Evolutionary conservation across 2,888 invertebrate species (phyloP), one percentile per base, ranked within the genome.

Genomic region (Drosophila meridiana): DNA sequence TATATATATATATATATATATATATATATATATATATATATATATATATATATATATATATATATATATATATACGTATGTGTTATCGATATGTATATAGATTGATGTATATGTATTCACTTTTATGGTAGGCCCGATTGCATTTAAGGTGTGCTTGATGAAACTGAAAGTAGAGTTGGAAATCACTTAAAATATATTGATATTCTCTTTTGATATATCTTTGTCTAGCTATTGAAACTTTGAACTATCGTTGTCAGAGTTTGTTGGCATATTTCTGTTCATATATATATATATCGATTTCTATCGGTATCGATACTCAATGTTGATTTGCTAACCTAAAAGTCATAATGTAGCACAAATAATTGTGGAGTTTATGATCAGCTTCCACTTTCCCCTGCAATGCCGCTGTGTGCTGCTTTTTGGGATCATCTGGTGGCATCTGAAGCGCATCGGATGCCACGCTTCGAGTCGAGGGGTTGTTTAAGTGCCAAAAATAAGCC

Each of bases 391-490:
- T 45, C 47, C 38, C 11, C 26, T 9, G 26, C 14, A 14, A 34
- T 43, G 4, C 6, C 47, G 14, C 3, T 14, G 48, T 47, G 11
- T 14, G 30, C 8, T 30, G 13, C 5, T n/a, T 38, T 9, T 14
- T 53, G 71, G 71, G 69, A 58, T 62, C 62, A 69, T 62, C 71
- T 45, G 45, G 36, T 28, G 58, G 36, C 45, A 36, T 3, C n/a
- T 47, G 47, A 59, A 38, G 59, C 59, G 47, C 32, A 45, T 58
- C 70, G 34, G 42, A 59, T 58, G 57, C 58, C 55, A 58, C 62
- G 61, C 66, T 65, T 66, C 67, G 53, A 43, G 52, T 62, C 48
- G 56, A 69, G 63, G 53, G 63, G 48, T 57, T 52, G 45, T 40
- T 67, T n/a, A 40, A 63, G 72, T 60, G 52, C 66, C 65, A 28